These are phyloP conservation scores for Drosophila repletoides DNA, from an alignment of 1,140 invertebrate species.

Conservation along the genomic window DNA sequence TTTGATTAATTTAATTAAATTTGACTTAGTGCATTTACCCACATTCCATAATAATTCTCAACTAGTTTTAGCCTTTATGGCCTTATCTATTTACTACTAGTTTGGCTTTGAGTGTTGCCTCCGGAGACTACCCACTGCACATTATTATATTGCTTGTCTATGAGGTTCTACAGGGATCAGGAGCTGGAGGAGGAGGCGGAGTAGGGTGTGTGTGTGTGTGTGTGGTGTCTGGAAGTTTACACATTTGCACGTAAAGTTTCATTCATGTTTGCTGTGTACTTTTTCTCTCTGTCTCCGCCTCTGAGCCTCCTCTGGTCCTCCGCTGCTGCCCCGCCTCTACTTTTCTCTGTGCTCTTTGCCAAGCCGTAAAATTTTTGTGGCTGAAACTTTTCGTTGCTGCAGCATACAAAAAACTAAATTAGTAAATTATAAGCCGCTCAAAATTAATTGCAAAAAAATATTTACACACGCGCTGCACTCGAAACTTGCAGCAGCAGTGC, in stretches of 20 bases:
- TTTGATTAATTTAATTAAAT: conserved; percentile 76
- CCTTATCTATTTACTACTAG: conserved; percentile 3
- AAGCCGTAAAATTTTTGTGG: conserved; percentile 58
- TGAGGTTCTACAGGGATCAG: neutral
- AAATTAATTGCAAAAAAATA: conserved; percentile 81
- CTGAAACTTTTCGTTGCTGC: conserved; percentile 43
- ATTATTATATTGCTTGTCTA: neutral
- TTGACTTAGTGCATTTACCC: conserved; percentile 24
- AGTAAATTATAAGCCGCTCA: conserved; percentile 81
- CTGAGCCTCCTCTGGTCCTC: neutral
- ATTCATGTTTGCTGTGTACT: conserved; percentile 20
- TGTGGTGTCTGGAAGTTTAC: conserved; percentile 31
- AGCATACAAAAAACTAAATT: conserved; percentile 65
- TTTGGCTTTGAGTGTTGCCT: conserved; percentile 11
- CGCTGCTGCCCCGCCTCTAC: neutral
- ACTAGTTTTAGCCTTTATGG: conserved; percentile 2
- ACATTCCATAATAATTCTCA: too few species aligned
- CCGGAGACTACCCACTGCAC: conserved; percentile 4
- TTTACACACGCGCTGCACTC: conserved; percentile 69
- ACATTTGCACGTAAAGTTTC: conserved; percentile 43
- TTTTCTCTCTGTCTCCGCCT: neutral
- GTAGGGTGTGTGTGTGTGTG: neutral
- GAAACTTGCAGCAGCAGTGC: conserved; percentile 48
- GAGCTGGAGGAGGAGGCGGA: neutral
- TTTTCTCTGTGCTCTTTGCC: conserved; percentile 15